A percentile compares a stretch with the other conserved stretches of the same genome.
These are phyloP conservation scores for Mungos mungo DNA, from an alignment of 2,113 vertebrate genomes.

Conservation along the genomic window DNA sequence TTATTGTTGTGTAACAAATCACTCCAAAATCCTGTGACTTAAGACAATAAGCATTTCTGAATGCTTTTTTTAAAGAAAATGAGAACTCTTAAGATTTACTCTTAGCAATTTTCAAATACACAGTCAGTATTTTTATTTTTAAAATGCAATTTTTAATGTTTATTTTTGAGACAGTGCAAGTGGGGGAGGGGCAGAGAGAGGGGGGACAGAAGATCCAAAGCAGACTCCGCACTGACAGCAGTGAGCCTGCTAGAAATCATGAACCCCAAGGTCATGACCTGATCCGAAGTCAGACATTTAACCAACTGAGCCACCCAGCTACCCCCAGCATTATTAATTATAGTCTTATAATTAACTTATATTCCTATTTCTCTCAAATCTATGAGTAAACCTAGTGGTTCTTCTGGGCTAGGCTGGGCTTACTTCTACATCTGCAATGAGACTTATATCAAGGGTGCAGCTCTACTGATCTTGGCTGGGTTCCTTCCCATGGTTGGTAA, in stretches of 20 bases:
- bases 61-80: background rate
- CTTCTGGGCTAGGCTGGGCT: background rate
- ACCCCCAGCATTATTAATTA: background rate
- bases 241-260: too few relatives aligned
- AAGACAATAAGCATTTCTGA: background rate
- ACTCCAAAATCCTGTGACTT: background rate
- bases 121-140: background rate
- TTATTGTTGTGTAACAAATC: background rate
- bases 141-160: too few relatives aligned
- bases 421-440: background rate
- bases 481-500: background rate
- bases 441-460: background rate
- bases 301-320: too few relatives aligned
- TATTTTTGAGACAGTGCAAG: too few relatives aligned
- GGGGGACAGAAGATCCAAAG: too few relatives aligned
- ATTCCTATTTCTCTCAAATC: background rate
- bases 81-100: background rate
- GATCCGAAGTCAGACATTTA: too few relatives aligned
- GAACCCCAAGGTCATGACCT: too few relatives aligned
- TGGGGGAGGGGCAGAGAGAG: too few relatives aligned
- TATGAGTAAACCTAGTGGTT: background rate
- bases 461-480: background rate
- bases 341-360: background rate
- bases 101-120: background rate
- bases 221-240: too few relatives aligned